phyloP scores from a whole-genome alignment of 2,113 vertebrate genomes.

The Semnornis frantzii region DNA sequence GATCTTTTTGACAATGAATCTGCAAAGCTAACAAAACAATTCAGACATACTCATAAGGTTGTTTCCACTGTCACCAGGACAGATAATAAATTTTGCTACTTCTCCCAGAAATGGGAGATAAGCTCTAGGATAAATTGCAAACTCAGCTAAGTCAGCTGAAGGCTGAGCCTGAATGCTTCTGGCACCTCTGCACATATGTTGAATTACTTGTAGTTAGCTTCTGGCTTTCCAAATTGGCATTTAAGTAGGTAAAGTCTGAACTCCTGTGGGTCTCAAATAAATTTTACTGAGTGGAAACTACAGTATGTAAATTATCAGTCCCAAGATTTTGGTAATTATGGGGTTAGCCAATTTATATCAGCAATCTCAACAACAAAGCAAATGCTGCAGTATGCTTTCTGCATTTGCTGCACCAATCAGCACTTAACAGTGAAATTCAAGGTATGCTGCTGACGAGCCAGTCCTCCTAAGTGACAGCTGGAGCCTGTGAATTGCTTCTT shows the following conservation, averaged over 20 bases:
- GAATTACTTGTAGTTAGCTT: conserved; percentile 7
- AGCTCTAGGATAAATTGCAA: conserved; percentile 16
- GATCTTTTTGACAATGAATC: background rate
- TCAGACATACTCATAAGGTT: background rate
- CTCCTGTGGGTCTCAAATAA: conserved; percentile 20
- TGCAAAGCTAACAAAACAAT: conserved; percentile 33
- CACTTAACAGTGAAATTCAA: conserved; percentile 9
- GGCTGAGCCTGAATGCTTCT: conserved; percentile 12
- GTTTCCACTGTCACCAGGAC: conserved; percentile 1
- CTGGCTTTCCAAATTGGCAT: conserved; percentile 48
- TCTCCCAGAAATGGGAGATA: conserved; percentile 34
- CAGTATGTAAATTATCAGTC: conserved; percentile 7
- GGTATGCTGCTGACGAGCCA: background rate
- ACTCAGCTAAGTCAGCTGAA: conserved; percentile 26
- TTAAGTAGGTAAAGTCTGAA: background rate
- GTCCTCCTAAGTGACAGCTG: background rate
- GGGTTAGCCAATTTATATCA: background rate
- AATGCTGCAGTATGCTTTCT: background rate
- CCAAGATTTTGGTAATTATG: conserved; percentile 14
- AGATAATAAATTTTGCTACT: conserved; percentile 11
- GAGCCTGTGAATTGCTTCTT: background rate
- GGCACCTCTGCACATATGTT: conserved; percentile 1
- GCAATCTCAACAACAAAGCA: conserved; percentile 26
- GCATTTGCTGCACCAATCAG: background rate
- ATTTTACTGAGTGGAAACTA: conserved; percentile 19